A percentile compares a stretch with the other conserved stretches of the same genome.
These are phyloP conservation scores for Nymphalis io DNA, from an alignment of 1,140 invertebrate genomes.

Conservation along the genomic window DNA sequence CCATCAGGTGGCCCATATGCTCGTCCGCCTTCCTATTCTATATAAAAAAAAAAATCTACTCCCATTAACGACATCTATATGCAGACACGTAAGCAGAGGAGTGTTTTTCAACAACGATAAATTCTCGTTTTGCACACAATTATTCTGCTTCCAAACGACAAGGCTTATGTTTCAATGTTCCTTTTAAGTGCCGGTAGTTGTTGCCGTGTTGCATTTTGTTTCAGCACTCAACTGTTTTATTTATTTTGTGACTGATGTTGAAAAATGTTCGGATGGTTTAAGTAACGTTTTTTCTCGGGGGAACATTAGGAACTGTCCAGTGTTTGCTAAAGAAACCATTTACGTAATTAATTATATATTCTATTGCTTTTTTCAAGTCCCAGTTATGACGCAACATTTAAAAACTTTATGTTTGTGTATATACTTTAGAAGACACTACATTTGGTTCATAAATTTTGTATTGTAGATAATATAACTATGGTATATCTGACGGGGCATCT, in stretches of 20 bases:
- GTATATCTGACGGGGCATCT: too few species aligned
- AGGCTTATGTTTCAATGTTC: conserved; percentile 50
- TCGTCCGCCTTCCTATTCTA: too few species aligned
- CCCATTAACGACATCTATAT: not conserved
- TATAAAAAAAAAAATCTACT: too few species aligned
- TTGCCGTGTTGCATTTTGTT: conserved; percentile 29
- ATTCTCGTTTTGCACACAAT: conserved; percentile 45
- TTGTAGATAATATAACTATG: too few species aligned
- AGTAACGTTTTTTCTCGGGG: not conserved
- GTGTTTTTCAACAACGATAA: conserved; percentile 12
- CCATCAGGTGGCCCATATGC: too few species aligned
- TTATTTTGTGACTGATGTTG: conserved; percentile 29
- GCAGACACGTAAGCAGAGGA: not conserved
- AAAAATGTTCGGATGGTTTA: conserved; percentile 11
- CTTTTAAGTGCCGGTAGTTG: conserved; percentile 28
- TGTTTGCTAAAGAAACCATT: too few species aligned
- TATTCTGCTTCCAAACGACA: conserved; percentile 49
- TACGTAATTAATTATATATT: not conserved
- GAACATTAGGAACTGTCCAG: too few species aligned
- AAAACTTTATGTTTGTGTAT: too few species aligned
- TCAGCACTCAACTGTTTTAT: conserved; percentile 24
- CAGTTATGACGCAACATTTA: too few species aligned
- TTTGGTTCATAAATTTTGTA: too few species aligned
- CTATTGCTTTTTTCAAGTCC: not conserved
- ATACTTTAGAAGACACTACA: too few species aligned